These are phyloP conservation scores for Coranthus polyacanthus DNA, from an alignment of 2,797 vertebrate species.

Conservation along the genomic window DNA sequence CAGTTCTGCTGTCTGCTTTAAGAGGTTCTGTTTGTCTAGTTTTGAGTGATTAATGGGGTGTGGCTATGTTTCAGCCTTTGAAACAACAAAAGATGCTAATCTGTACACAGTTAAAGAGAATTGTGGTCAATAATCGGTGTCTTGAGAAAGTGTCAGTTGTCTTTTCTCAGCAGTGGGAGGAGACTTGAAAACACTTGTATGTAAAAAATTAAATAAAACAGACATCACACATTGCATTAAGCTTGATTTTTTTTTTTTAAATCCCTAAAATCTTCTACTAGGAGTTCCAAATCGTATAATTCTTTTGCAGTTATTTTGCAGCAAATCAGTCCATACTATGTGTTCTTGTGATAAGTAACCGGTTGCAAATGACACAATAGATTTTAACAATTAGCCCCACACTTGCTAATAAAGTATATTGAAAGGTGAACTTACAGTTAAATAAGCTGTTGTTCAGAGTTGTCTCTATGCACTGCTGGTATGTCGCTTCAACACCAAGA, in stretches of 20 bases:
- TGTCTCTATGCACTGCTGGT: conserved; percentile 42
- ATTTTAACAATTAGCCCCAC: not conserved
- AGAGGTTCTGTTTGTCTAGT: conserved; percentile 52
- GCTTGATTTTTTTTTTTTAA: too few relatives aligned
- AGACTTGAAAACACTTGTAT: not conserved
- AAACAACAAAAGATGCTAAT: conserved; percentile 46
- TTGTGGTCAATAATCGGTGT: conserved; percentile 18
- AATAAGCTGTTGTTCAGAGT: conserved; percentile 41
- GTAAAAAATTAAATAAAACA: too few relatives aligned
- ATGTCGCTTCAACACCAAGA: conserved; percentile 65
- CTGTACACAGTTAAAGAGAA: conserved; percentile 9
- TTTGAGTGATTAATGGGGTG: conserved; percentile 60
- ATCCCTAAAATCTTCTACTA: not conserved
- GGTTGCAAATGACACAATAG: not conserved
- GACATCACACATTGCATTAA: too few relatives aligned
- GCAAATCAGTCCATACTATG: not conserved
- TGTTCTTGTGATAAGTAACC: not conserved
- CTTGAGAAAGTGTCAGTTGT: conserved; percentile 8
- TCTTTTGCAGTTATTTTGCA: not conserved
- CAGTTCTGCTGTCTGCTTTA: conserved; percentile 22
- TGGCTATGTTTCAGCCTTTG: conserved; percentile 31
- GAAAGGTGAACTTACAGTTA: conserved; percentile 69
- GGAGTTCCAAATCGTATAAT: not conserved
- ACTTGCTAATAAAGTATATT: conserved; percentile 4
- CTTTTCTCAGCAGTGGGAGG: not conserved